Evolutionary conservation across 2,797 vertebrate species (phyloP).

Genomic region (Ciconia nigra): DNA sequence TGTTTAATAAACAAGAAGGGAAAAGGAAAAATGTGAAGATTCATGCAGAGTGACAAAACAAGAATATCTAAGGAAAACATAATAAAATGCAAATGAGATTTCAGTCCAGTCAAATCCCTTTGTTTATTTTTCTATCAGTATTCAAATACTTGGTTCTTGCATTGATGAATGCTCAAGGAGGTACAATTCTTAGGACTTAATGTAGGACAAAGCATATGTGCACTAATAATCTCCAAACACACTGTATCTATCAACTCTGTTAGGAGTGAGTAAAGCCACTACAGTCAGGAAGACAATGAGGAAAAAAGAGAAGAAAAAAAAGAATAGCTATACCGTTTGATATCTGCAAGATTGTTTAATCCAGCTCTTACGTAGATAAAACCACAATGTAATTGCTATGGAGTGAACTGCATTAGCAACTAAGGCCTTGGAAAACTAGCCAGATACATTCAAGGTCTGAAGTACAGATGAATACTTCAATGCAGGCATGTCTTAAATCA

Average conservation of each 20-base stretch:
- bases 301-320: neutral
- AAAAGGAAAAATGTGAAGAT: constrained; percentile 1
- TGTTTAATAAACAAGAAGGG: constrained; percentile 29
- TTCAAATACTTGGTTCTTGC: neutral
- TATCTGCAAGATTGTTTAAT: constrained; percentile 41
- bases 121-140: neutral
- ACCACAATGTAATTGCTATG: constrained; percentile 37
- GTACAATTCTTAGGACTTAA: neutral
- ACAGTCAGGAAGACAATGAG: neutral
- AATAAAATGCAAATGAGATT: neutral
- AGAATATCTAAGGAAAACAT: neutral
- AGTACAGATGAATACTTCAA: neutral
- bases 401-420: constrained; percentile 30
- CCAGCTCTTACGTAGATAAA: constrained; percentile 14
- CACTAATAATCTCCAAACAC: neutral
- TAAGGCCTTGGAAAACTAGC: constrained; percentile 35
- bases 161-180: neutral
- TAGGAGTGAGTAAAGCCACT: neutral
- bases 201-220: neutral
- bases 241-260: neutral
- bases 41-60: neutral
- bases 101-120: neutral
- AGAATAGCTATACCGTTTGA: neutral
- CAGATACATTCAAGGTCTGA: constrained; percentile 20
- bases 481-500: constrained; percentile 21